Conservation (phyloP, 2,113 vertebrate genomes). For the Brienomyrus longianalis region DNA sequence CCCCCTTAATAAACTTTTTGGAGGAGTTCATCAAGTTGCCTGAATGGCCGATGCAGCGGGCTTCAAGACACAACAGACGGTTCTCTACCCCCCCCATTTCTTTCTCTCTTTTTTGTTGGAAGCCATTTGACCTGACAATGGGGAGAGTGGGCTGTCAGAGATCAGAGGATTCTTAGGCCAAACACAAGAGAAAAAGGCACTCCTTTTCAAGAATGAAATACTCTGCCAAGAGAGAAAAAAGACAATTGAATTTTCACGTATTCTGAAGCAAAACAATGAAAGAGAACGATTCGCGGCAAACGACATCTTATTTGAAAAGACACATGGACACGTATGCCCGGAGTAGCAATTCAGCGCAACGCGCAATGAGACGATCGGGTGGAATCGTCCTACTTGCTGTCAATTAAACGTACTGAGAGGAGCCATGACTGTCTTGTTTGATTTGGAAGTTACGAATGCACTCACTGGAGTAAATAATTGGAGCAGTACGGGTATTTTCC, state of each 20-base stretch:
- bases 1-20: slow-evolving; percentile 99
- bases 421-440: not conserved
- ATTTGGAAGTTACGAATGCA: slow-evolving; percentile 13
- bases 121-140: slow-evolving; percentile 61
- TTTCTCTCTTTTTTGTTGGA: slow-evolving; percentile 56
- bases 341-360: not conserved
- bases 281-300: slow-evolving; percentile 27
- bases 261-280: slow-evolving; percentile 29
- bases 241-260: slow-evolving; percentile 46
- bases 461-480: slow-evolving; percentile 21
- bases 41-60: slow-evolving; percentile 91
- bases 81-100: slow-evolving; percentile 42
- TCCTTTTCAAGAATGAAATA: slow-evolving; percentile 43
- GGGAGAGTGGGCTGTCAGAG: slow-evolving; percentile 67
- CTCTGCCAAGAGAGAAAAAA: slow-evolving; percentile 19
- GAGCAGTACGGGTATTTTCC: slow-evolving; percentile 11
- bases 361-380: not conserved
- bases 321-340: slow-evolving; percentile 2
- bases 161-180: slow-evolving; percentile 61
- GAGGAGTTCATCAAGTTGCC: slow-evolving; percentile 98
- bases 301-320: slow-evolving; percentile 36
- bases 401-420: not conserved
- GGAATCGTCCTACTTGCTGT: not conserved
- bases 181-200: slow-evolving; percentile 51
- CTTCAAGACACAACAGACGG: slow-evolving; percentile 86